Percentiles rank a stretch among this genome's conserved stretches.
These are phyloP conservation scores for Dasyprocta punctata DNA, from an alignment of 2,113 vertebrate genomes.

Conservation along the genomic window DNA sequence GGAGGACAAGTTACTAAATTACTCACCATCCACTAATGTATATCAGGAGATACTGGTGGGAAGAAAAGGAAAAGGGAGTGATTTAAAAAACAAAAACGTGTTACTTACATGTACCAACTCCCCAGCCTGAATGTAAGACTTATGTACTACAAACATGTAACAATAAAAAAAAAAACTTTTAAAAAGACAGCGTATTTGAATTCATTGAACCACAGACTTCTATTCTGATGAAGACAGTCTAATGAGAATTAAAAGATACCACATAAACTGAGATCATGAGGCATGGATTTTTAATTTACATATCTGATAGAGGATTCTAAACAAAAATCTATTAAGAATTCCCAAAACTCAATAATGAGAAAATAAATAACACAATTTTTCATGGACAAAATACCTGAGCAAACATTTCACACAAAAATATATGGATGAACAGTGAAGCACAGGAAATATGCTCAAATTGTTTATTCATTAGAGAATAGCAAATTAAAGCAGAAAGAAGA, in stretches of 20 bases:
- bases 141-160: background rate
- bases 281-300: background rate
- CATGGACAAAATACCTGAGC: background rate
- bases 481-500: background rate
- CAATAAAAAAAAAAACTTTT: background rate
- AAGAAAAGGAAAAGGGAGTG: background rate
- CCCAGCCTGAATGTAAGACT: background rate
- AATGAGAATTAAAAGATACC: background rate
- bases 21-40: background rate
- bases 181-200: background rate
- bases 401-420: background rate
- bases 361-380: background rate
- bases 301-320: background rate
- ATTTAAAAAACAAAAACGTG: background rate
- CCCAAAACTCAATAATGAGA: background rate
- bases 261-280: background rate
- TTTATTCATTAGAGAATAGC: background rate
- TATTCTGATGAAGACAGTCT: background rate
- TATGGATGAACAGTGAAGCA: background rate
- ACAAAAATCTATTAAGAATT: background rate
- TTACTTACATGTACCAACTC: background rate
- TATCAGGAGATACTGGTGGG: background rate
- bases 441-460: background rate
- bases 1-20: background rate
- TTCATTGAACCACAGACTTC: background rate